A percentile compares a stretch with the other conserved stretches of the same genome.
phyloP scores from a whole-genome alignment of 2,888 invertebrate genomes.

The Andrena fulva region DNA sequence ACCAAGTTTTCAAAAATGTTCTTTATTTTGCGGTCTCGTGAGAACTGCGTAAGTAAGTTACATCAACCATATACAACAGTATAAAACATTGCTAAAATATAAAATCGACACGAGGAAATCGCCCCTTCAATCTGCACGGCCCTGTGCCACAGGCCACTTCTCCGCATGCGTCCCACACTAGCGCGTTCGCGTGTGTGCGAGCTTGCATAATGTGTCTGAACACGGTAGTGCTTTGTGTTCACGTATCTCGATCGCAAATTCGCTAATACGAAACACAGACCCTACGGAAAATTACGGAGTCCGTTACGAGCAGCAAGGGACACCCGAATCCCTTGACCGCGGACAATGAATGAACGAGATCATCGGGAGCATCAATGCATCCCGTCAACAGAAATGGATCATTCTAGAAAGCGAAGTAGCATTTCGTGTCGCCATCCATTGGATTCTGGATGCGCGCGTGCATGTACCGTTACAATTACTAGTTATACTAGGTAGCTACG shows the following conservation, averaged over 20 bases:
- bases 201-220: constrained; percentile 16
- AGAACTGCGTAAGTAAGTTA: no score
- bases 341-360: constrained; percentile 21
- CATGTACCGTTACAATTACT: background rate
- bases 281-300: constrained; percentile 60
- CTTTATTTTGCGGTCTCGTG: background rate
- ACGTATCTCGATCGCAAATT: constrained; percentile 30
- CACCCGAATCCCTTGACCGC: constrained; percentile 26
- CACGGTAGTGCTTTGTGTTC: background rate
- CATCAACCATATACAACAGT: no score
- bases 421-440: background rate
- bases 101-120: background rate
- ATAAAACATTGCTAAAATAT: no score
- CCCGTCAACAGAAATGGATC: background rate
- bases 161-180: constrained; percentile 30
- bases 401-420: background rate
- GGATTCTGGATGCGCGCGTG: background rate
- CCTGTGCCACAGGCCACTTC: constrained; percentile 1
- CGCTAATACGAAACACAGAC: constrained; percentile 27
- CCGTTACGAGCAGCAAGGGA: constrained; percentile 41
- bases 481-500: background rate
- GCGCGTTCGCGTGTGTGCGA: background rate
- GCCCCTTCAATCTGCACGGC: background rate
- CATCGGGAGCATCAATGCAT: background rate
- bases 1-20: no score